phyloP scores from a whole-genome alignment of 2,888 invertebrate species.

The Rhaphigaster nebulosa region DNA sequence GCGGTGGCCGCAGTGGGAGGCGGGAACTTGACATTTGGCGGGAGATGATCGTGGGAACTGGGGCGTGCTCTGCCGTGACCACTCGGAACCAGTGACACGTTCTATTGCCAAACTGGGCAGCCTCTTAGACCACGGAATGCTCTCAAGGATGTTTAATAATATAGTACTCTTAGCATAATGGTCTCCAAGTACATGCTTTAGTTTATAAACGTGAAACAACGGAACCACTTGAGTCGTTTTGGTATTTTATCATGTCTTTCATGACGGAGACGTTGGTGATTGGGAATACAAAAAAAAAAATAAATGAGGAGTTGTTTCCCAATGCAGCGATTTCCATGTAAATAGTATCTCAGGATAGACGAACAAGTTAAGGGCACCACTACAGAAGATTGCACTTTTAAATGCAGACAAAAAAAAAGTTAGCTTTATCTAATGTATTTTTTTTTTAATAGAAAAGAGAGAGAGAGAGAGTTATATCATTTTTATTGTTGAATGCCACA shows the following conservation, averaged over 20 bases:
- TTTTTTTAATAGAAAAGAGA: too few relatives aligned
- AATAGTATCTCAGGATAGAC: background rate
- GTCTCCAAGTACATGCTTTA: background rate
- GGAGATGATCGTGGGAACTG: slow-evolving; percentile 58
- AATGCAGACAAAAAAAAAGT: background rate
- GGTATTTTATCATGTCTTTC: background rate
- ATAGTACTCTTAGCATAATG: slow-evolving; percentile 31
- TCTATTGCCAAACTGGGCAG: slow-evolving; percentile 43
- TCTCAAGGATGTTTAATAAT: slow-evolving; percentile 29
- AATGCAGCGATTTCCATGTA: background rate
- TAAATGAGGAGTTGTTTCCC: background rate
- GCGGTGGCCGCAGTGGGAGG: slow-evolving; percentile 19
- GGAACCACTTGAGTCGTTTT: background rate
- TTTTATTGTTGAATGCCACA: too few relatives aligned
- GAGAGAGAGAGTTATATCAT: too few relatives aligned
- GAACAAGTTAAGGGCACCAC: background rate
- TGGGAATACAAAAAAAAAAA: background rate
- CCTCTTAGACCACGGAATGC: slow-evolving; percentile 5
- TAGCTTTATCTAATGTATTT: too few relatives aligned
- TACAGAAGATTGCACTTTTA: background rate
- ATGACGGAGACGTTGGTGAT: background rate
- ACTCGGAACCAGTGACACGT: slow-evolving; percentile 49
- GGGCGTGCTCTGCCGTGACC: slow-evolving; percentile 51
- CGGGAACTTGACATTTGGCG: slow-evolving; percentile 59
- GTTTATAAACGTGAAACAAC: slow-evolving; percentile 3